Conservation (phyloP, 2,888 invertebrate genomes). For the Clistopyga incitator region DNA sequence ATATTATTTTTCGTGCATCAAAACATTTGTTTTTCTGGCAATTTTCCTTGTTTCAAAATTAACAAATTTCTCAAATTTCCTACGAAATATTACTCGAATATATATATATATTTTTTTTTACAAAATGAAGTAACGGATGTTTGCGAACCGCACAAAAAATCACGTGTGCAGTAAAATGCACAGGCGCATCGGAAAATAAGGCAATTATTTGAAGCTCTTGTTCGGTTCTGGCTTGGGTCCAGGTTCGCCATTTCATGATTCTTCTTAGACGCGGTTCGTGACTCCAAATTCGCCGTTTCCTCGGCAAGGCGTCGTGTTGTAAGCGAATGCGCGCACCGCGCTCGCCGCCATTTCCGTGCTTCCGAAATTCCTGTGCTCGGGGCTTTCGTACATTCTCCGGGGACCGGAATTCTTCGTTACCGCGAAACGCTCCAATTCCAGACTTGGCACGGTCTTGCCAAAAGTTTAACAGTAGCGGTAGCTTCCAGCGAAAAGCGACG, state of each 20-base stretch:
- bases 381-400: slow-evolving; percentile 26
- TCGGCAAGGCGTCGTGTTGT: slow-evolving; percentile 17
- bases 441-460: slow-evolving; percentile 56
- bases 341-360: not conserved
- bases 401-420: slow-evolving; percentile 57
- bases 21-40: no score
- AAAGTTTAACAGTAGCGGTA: slow-evolving; percentile 48
- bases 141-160: not conserved
- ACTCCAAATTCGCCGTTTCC: slow-evolving; percentile 41
- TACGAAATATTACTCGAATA: no score
- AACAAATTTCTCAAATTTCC: no score
- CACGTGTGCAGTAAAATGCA: slow-evolving; percentile 25
- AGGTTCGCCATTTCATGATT: slow-evolving; percentile 40
- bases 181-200: slow-evolving; percentile 28
- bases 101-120: no score
- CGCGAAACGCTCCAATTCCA: slow-evolving; percentile 59
- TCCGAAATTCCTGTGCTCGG: slow-evolving; percentile 29
- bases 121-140: no score
- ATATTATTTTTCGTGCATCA: no score
- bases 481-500: slow-evolving; percentile 46
- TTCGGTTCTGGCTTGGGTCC: slow-evolving; percentile 53
- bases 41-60: no score
- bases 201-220: slow-evolving; percentile 49
- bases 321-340: slow-evolving; percentile 13
- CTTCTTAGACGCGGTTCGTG: slow-evolving; percentile 26